Percentiles rank a stretch among this genome's conserved stretches.
phyloP scores from a whole-genome alignment of 2,113 vertebrate species.

The Mirounga angustirostris region DNA sequence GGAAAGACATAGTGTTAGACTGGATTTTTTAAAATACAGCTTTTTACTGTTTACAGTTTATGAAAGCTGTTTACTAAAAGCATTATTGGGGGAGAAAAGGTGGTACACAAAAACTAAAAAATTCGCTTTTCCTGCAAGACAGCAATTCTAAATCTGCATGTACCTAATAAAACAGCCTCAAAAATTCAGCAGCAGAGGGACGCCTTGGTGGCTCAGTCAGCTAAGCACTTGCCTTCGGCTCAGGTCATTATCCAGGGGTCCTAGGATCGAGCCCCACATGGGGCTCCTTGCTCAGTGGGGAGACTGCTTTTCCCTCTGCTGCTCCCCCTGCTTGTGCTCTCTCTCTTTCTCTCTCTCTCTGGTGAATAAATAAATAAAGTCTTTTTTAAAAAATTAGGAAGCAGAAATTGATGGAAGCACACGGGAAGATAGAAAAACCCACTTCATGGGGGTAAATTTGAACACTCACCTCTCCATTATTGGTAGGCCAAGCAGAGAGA shows the following conservation, averaged over 20 bases:
- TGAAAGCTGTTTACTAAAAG: not conserved
- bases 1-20: not conserved
- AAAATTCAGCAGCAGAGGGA: conserved; percentile 40
- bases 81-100: not conserved
- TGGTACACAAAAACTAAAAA: not conserved
- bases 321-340: no score
- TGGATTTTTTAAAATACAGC: not conserved
- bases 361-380: no score
- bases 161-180: not conserved
- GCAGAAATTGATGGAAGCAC: no score
- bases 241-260: no score
- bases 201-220: no score
- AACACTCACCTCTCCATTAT: not conserved
- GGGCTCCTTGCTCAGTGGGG: no score
- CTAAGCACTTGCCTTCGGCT: no score
- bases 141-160: not conserved
- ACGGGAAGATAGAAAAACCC: not conserved
- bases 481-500: not conserved
- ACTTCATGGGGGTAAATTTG: not conserved
- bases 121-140: not conserved
- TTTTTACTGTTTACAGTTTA: not conserved
- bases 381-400: no score
- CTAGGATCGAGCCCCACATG: no score
- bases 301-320: no score
- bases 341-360: no score